phyloP scores from a whole-genome alignment of 1,140 invertebrate species.

The Pararge aegeria region DNA sequence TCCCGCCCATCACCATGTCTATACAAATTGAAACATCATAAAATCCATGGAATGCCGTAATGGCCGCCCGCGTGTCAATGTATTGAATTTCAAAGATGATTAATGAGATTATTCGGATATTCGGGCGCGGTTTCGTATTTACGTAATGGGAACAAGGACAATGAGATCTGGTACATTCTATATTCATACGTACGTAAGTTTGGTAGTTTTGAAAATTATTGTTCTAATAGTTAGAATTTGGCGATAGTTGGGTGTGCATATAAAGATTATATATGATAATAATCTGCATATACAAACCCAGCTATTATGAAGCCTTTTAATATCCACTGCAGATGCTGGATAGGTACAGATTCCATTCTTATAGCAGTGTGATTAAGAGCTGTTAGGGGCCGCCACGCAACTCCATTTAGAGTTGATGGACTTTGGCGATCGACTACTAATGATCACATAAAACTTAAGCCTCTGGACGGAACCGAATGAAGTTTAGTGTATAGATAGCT shows the following conservation, averaged over 20 bases:
- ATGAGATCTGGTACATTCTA: constrained; percentile 6
- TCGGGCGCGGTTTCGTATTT: constrained; percentile 29
- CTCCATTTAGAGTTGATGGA: too few relatives aligned
- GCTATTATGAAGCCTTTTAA: too few relatives aligned
- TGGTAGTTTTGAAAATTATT: background rate
- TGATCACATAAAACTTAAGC: too few relatives aligned
- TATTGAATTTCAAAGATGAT: constrained; percentile 75
- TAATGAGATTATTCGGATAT: constrained; percentile 66
- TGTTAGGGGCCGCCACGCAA: too few relatives aligned
- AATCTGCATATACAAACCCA: background rate
- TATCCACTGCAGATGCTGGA: too few relatives aligned
- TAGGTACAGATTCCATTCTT: too few relatives aligned
- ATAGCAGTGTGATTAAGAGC: too few relatives aligned
- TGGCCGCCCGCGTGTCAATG: constrained; percentile 63
- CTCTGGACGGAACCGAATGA: too few relatives aligned
- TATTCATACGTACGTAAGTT: background rate
- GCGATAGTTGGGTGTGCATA: background rate
- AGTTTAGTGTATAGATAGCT: too few relatives aligned
- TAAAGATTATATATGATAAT: background rate
- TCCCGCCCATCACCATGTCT: constrained; percentile 37
- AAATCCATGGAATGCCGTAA: constrained; percentile 68
- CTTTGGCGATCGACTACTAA: too few relatives aligned
- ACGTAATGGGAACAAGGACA: constrained; percentile 20
- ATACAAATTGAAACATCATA: constrained; percentile 72
- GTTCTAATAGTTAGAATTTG: background rate